phyloP scores from a whole-genome alignment of 2,113 vertebrate genomes.

The Capreolus pygargus region DNA sequence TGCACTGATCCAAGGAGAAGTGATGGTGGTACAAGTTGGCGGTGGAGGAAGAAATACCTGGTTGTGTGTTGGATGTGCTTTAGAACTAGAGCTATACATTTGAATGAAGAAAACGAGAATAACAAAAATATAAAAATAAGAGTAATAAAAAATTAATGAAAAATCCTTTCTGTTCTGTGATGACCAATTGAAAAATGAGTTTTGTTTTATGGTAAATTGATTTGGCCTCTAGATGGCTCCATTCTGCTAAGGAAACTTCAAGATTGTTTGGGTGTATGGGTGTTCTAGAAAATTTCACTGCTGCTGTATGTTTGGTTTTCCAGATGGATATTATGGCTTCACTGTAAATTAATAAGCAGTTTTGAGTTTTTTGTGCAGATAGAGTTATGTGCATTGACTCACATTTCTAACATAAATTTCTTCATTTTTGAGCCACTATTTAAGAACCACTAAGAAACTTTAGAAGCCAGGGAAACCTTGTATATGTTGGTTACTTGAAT shows the following conservation, averaged over 20 bases:
- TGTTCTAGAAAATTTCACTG: not conserved
- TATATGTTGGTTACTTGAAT: not conserved
- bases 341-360: slow-evolving; percentile 44
- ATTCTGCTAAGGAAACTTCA: slow-evolving; percentile 61
- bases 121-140: not conserved
- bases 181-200: not conserved
- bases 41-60: not conserved
- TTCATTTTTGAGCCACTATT: slow-evolving; percentile 67
- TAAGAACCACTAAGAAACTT: slow-evolving; percentile 57
- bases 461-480: not conserved
- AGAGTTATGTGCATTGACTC: slow-evolving; percentile 54
- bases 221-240: slow-evolving; percentile 81
- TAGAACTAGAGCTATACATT: not conserved
- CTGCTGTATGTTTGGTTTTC: not conserved
- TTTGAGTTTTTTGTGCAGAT: not conserved
- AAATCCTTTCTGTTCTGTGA: not conserved
- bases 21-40: not conserved
- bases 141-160: not conserved
- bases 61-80: not conserved
- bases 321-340: not conserved
- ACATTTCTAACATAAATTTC: slow-evolving; percentile 24
- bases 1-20: not conserved
- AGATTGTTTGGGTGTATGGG: not conserved
- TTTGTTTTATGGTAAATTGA: not conserved
- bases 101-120: not conserved